Conservation (phyloP, 1,140 invertebrate species). For the Diploscapter pachys region DNA sequence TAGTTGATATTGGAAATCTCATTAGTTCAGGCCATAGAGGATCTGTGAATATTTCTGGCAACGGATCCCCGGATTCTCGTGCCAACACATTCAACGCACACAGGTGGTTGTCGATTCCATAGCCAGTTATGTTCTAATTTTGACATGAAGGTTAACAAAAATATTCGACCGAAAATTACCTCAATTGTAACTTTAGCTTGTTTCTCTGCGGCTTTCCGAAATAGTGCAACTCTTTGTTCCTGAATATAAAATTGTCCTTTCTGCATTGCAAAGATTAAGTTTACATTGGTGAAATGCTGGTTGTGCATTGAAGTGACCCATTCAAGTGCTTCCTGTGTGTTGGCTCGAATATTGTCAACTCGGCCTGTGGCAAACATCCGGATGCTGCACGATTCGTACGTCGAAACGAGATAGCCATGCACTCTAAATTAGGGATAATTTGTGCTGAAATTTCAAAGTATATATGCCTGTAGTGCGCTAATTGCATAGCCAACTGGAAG, state of each 20-base stretch:
- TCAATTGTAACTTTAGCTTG: slow-evolving; percentile 84
- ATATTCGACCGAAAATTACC: slow-evolving; percentile 50
- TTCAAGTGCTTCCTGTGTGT: slow-evolving; percentile 79
- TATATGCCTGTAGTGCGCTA: slow-evolving; percentile 78
- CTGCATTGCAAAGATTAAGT: background rate
- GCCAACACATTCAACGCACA: slow-evolving; percentile 78
- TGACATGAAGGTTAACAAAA: slow-evolving; percentile 46
- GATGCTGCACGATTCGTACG: slow-evolving; percentile 94
- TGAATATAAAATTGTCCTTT: slow-evolving; percentile 60
- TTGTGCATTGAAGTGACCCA: slow-evolving; percentile 83
- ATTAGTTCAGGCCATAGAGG: slow-evolving; percentile 72
- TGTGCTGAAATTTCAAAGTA: too few relatives aligned
- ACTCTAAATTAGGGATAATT: slow-evolving; percentile 64
- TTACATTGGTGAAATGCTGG: slow-evolving; percentile 41
- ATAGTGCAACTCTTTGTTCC: slow-evolving; percentile 70
- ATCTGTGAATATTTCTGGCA: slow-evolving; percentile 80
- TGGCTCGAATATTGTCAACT: slow-evolving; percentile 92
- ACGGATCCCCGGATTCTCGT: slow-evolving; percentile 64
- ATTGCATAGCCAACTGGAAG: slow-evolving; percentile 87
- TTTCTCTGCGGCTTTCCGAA: slow-evolving; percentile 79
- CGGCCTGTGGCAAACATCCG: slow-evolving; percentile 82
- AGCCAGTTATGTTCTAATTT: slow-evolving; percentile 81
- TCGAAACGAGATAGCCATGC: slow-evolving; percentile 82
- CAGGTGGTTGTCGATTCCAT: slow-evolving; percentile 93
- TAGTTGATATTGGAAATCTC: slow-evolving; percentile 84